These are phyloP conservation scores for Cardiocondyla obscurior DNA, from an alignment of 1,140 invertebrate species.

Conservation along the genomic window DNA sequence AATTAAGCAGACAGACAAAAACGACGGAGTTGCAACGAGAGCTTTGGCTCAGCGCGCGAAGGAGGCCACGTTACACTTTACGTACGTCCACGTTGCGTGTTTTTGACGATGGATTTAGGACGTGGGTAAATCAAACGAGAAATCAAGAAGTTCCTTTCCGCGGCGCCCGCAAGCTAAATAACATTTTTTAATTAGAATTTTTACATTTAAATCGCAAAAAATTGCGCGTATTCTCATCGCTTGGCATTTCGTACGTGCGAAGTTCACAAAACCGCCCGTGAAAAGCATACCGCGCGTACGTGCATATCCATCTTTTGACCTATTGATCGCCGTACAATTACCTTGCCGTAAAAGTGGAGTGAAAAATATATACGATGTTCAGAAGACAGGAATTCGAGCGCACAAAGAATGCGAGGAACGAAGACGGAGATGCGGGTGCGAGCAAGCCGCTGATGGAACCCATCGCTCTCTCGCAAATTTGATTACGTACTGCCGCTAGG, in stretches of 20 bases:
- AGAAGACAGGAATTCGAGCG: neutral
- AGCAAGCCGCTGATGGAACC: slow-evolving; percentile 68
- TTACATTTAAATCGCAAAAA: too few relatives aligned
- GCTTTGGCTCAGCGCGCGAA: slow-evolving; percentile 10
- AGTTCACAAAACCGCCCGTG: neutral
- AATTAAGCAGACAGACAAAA: slow-evolving; percentile 60
- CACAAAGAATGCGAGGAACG: neutral
- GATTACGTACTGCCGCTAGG: slow-evolving; percentile 53
- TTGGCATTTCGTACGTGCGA: neutral
- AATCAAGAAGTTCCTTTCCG: neutral
- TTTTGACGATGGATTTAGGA: neutral
- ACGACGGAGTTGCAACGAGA: slow-evolving; percentile 28
- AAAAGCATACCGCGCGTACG: neutral
- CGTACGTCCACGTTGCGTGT: neutral
- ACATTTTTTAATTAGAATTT: too few relatives aligned
- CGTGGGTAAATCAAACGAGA: neutral
- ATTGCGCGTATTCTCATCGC: too few relatives aligned
- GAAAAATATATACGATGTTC: slow-evolving; percentile 7
- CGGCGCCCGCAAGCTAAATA: neutral
- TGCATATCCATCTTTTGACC: neutral
- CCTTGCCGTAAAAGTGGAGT: neutral
- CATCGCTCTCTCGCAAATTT: slow-evolving; percentile 69
- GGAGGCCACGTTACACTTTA: slow-evolving; percentile 1
- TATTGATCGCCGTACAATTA: neutral
- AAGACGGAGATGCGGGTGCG: slow-evolving; percentile 45